Conservation (phyloP, 2,888 invertebrate genomes). For the Thalpophila matura region DNA sequence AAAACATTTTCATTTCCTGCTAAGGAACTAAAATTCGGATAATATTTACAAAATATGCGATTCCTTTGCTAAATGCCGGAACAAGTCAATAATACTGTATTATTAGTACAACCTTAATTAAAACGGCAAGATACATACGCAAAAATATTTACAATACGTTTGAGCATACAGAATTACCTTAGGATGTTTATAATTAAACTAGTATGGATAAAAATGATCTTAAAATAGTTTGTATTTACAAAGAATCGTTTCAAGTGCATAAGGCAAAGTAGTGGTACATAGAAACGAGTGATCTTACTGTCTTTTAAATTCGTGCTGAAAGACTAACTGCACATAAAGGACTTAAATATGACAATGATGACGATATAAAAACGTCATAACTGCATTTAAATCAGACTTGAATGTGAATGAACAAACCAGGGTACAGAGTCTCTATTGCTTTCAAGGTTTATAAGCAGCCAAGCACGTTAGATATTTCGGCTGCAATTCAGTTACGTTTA, state of each 20-base stretch:
- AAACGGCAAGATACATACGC: constrained; percentile 76
- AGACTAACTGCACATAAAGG: neutral
- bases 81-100: constrained; percentile 79
- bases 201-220: constrained; percentile 46
- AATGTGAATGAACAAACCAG: neutral
- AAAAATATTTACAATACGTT: constrained; percentile 74
- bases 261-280: constrained; percentile 44
- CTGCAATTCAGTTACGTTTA: constrained; percentile 13
- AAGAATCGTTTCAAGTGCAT: constrained; percentile 62
- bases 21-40: constrained; percentile 44
- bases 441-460: constrained; percentile 7
- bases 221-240: constrained; percentile 62
- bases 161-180: constrained; percentile 58
- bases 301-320: neutral
- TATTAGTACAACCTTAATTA: constrained; percentile 68
- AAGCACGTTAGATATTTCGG: constrained; percentile 4
- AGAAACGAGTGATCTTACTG: constrained; percentile 24
- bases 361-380: neutral
- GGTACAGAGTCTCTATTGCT: neutral
- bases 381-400: neutral
- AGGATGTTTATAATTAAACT: constrained; percentile 45
- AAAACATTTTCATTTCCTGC: constrained; percentile 31
- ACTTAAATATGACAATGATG: no score
- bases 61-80: constrained; percentile 53
- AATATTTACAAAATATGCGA: constrained; percentile 62